Conservation (phyloP, 2,113 vertebrate genomes). For the Macrotus californicus region DNA sequence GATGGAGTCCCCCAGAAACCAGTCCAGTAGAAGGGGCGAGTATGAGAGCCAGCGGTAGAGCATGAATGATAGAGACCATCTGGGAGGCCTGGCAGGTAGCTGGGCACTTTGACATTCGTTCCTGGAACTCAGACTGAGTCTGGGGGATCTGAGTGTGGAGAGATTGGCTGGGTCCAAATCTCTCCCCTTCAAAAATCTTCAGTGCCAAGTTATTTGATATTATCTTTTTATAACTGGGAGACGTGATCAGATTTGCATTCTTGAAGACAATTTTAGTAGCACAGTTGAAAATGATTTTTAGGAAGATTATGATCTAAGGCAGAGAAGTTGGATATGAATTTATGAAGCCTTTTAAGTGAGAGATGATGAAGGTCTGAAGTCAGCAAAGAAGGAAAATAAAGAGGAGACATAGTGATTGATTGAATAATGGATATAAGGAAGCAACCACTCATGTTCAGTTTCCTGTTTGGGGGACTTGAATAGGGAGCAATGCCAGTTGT, state of each 20-base stretch:
- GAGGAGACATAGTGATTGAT: neutral
- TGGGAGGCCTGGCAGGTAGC: neutral
- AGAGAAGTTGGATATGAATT: neutral
- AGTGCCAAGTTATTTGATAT: neutral
- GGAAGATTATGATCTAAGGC: neutral
- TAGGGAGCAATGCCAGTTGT: neutral
- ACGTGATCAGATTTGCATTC: neutral
- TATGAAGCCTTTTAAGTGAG: neutral
- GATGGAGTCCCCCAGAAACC: neutral
- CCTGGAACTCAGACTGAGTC: neutral
- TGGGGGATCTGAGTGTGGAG: neutral
- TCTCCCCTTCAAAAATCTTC: no score
- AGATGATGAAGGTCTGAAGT: neutral
- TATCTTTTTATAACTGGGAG: neutral
- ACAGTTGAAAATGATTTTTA: neutral
- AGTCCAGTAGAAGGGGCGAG: neutral
- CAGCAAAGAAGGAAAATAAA: neutral
- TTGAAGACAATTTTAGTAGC: slow-evolving; percentile 17
- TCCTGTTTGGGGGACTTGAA: neutral
- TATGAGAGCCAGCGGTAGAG: neutral
- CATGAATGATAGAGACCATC: neutral
- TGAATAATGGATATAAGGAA: neutral
- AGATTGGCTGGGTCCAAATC: neutral
- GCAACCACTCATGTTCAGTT: neutral
- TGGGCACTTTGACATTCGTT: neutral